phyloP scores from a whole-genome alignment of 2,888 invertebrate species.

The Halocaridina rubra region DNA sequence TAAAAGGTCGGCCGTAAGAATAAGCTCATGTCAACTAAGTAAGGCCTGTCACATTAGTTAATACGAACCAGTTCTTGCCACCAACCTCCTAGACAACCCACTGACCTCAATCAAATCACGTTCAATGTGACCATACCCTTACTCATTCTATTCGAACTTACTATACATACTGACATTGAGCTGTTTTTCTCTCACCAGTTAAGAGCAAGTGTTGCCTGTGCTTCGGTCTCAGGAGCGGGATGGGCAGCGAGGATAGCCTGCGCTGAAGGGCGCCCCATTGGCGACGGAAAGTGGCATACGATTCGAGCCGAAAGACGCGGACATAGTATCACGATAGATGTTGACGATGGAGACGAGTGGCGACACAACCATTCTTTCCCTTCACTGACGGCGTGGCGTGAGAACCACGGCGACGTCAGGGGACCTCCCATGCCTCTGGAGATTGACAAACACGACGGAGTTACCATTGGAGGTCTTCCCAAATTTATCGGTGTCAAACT shows the following conservation, averaged over 20 bases:
- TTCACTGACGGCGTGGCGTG: background rate
- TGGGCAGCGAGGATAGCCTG: conserved; percentile 10
- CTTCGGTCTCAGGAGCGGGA: conserved; percentile 26
- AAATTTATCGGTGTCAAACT: conserved; percentile 45
- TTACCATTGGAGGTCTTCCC: conserved; percentile 48
- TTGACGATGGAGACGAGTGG: conserved; percentile 38
- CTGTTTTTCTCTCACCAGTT: background rate
- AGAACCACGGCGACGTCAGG: background rate
- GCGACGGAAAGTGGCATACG: conserved; percentile 57
- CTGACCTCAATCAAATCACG: no score
- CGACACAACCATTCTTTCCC: conserved; percentile 14
- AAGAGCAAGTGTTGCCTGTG: conserved; percentile 33
- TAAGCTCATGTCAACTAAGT: no score
- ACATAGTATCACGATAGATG: conserved; percentile 19
- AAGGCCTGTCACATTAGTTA: no score
- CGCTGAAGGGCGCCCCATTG: conserved; percentile 21
- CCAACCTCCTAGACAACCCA: no score
- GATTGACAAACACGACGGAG: conserved; percentile 56
- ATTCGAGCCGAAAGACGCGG: conserved; percentile 43
- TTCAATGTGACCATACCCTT: no score
- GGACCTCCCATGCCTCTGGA: conserved; percentile 24
- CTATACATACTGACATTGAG: no score
- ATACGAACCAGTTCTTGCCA: no score
- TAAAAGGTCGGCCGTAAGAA: no score
- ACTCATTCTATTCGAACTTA: no score